A percentile compares a stretch with the other conserved stretches of the same genome.
phyloP scores from a whole-genome alignment of 2,797 vertebrate species.

The Remorina albescens region DNA sequence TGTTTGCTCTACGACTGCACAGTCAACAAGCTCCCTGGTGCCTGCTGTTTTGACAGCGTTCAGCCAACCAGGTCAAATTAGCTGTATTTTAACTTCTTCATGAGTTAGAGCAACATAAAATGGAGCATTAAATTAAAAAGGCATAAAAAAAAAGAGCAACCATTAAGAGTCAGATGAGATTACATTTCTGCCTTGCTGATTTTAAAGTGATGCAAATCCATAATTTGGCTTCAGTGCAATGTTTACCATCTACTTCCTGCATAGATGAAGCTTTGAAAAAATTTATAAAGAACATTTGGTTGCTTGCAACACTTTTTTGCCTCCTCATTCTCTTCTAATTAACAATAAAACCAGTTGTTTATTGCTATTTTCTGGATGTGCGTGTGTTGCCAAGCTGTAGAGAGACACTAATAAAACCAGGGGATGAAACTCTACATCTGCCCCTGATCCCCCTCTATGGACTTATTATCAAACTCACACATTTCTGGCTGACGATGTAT shows the following conservation, averaged over 20 bases:
- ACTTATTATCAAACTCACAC: not conserved
- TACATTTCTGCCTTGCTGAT: not conserved
- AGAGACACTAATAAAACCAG: slow-evolving; percentile 1
- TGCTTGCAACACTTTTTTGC: not conserved
- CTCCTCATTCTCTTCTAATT: not conserved
- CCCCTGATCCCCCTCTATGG: no score
- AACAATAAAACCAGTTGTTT: not conserved
- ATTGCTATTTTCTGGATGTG: not conserved
- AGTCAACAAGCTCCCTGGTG: not conserved
- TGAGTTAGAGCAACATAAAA: not conserved
- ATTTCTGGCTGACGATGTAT: not conserved
- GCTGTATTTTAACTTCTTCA: not conserved
- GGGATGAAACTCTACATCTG: not conserved
- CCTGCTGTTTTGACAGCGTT: not conserved
- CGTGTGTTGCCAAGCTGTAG: not conserved
- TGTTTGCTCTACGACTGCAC: not conserved
- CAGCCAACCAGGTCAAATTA: not conserved
- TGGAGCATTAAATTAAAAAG: not conserved
- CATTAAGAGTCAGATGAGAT: not conserved
- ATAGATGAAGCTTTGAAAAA: not conserved
- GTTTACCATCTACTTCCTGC: not conserved
- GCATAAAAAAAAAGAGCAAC: not conserved
- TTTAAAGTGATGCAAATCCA: slow-evolving; percentile 6
- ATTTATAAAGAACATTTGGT: not conserved
- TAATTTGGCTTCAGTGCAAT: slow-evolving; percentile 6